Conservation (phyloP, 2,888 invertebrate species). For the Macrophya alboannulata region DNA sequence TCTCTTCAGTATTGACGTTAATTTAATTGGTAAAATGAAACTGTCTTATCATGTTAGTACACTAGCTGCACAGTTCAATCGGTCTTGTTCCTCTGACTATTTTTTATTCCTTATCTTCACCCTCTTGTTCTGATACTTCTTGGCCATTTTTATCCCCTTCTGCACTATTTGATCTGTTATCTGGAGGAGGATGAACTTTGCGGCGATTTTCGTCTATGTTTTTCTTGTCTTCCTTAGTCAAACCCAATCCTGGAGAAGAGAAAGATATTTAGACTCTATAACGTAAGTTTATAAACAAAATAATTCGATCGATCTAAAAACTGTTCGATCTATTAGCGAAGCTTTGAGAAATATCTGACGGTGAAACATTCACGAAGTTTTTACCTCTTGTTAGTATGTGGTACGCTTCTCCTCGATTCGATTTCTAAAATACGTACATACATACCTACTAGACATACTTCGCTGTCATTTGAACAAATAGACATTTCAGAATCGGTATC, state of each 20-base stretch:
- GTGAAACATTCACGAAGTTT: background rate
- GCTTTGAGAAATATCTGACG: background rate
- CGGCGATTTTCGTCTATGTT: conserved; percentile 62
- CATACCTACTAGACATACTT: conserved; percentile 68
- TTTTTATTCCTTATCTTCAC: background rate
- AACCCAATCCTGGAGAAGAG: conserved; percentile 62
- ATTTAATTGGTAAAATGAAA: background rate
- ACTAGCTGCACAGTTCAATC: background rate
- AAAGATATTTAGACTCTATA: conserved; percentile 8
- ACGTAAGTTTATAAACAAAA: background rate
- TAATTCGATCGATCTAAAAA: background rate
- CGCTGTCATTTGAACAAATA: conserved; percentile 71
- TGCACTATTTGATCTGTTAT: background rate
- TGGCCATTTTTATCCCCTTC: background rate
- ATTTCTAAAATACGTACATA: conserved; percentile 61
- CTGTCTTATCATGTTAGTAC: background rate
- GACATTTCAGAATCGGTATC: conserved; percentile 63
- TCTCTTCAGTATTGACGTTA: background rate
- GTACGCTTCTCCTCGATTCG: background rate
- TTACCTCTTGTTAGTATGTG: background rate
- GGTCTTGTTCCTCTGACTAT: background rate
- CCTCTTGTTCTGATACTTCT: conserved; percentile 18
- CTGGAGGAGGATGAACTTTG: conserved; percentile 35
- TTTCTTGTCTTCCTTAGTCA: conserved; percentile 66
- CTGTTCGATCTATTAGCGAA: background rate